phyloP scores from a whole-genome alignment of 2,888 invertebrate species.

The Therioaphis trifolii region DNA sequence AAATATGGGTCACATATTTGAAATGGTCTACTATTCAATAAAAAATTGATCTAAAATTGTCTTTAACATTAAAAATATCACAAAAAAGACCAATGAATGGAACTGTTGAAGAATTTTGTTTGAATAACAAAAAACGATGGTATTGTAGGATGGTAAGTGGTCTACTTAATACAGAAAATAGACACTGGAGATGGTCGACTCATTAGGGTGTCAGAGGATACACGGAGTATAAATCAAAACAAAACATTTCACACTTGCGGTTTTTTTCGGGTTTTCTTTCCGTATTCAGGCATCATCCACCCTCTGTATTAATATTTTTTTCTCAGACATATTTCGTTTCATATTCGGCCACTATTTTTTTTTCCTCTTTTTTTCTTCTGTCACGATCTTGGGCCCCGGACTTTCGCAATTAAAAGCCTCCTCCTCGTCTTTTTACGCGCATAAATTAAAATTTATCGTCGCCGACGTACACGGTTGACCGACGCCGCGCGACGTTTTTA shows the following conservation, averaged over 20 bases:
- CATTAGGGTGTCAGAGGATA: not conserved
- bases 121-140: no score
- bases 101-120: no score
- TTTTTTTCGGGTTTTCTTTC: not conserved
- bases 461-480: conserved; percentile 33
- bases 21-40: no score
- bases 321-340: conserved; percentile 43
- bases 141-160: no score
- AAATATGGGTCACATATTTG: no score
- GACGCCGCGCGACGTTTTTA: conserved; percentile 35
- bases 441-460: conserved; percentile 36
- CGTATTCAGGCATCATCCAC: conserved; percentile 21
- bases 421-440: conserved; percentile 26
- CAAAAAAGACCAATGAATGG: no score
- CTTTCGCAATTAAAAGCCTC: conserved; percentile 22
- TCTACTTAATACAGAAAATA: no score
- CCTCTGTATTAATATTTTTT: not conserved
- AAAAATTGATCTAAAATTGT: no score
- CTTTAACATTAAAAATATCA: no score
- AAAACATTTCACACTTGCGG: conserved; percentile 42
- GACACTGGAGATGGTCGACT: not conserved
- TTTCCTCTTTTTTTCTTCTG: not conserved
- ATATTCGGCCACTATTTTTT: not conserved
- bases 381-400: not conserved
- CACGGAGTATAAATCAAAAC: conserved; percentile 24